phyloP scores from a whole-genome alignment of 2,113 vertebrate species.

The Percina caprodes region DNA sequence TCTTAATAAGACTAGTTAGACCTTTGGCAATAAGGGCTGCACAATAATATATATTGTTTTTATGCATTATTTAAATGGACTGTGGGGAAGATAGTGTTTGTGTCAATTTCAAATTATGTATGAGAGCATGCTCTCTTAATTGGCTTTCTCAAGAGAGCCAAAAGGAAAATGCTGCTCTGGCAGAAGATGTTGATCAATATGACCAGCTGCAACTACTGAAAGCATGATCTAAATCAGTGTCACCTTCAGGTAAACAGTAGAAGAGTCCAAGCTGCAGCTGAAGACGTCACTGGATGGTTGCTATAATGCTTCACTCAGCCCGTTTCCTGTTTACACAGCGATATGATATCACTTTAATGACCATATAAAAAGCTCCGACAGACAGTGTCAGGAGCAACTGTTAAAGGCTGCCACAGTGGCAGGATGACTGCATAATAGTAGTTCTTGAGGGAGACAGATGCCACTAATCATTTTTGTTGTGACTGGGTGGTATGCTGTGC shows the following conservation, averaged over 20 bases:
- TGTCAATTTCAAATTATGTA: conserved; percentile 68
- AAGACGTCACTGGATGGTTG: conserved; percentile 17
- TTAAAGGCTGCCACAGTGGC: conserved; percentile 26
- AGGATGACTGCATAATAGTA: conserved; percentile 31
- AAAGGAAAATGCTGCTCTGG: conserved; percentile 72
- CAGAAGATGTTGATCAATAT: conserved; percentile 72
- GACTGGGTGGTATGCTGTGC: conserved; percentile 38
- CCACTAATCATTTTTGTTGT: conserved; percentile 51
- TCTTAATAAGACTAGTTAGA: conserved; percentile 57
- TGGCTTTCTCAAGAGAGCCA: conserved; percentile 66
- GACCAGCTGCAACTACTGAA: conserved; percentile 69
- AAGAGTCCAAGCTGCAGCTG: conserved; percentile 27
- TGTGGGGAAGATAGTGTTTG: conserved; percentile 69
- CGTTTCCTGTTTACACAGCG: conserved; percentile 27
- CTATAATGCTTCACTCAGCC: background rate
- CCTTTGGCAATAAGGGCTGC: conserved; percentile 48
- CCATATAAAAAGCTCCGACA: conserved; percentile 50
- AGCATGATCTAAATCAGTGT: conserved; percentile 74
- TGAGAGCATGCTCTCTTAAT: conserved; percentile 71
- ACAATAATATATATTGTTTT: conserved; percentile 74
- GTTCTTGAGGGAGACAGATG: conserved; percentile 59
- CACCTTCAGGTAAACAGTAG: conserved; percentile 68
- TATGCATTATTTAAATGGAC: conserved; percentile 80
- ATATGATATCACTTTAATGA: conserved; percentile 55
- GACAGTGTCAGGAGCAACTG: conserved; percentile 29